These are phyloP conservation scores for Eupristina koningsbergeri DNA, from an alignment of 1,140 invertebrate genomes.

Conservation along the genomic window DNA sequence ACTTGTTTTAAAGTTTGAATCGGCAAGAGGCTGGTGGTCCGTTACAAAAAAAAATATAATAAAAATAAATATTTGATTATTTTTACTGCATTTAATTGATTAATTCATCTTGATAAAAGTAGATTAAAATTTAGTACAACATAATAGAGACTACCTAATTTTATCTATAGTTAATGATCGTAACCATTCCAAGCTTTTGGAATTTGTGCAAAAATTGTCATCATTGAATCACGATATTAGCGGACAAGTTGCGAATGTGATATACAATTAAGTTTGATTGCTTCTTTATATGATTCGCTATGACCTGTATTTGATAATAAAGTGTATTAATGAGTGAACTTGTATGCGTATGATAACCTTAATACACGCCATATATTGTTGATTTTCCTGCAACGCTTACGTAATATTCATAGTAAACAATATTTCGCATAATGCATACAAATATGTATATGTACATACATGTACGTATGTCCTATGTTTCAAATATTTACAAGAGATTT, in stretches of 20 bases:
- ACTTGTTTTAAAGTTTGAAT: neutral
- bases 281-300: slow-evolving; percentile 57
- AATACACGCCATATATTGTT: slow-evolving; percentile 56
- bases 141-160: slow-evolving; percentile 50
- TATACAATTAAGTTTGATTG: slow-evolving; percentile 29
- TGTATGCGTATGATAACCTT: slow-evolving; percentile 63
- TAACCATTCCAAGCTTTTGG: slow-evolving; percentile 20
- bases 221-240: slow-evolving; percentile 39
- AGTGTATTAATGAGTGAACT: slow-evolving; percentile 64
- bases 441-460: too few relatives aligned
- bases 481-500: slow-evolving; percentile 65
- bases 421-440: slow-evolving; percentile 50
- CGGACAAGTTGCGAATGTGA: slow-evolving; percentile 43
- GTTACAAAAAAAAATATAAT: slow-evolving; percentile 3
- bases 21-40: neutral
- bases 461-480: slow-evolving; percentile 55
- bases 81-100: slow-evolving; percentile 47
- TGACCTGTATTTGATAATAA: slow-evolving; percentile 66
- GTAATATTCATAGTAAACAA: slow-evolving; percentile 65
- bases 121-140: slow-evolving; percentile 49
- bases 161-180: slow-evolving; percentile 41
- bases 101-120: slow-evolving; percentile 33
- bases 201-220: slow-evolving; percentile 44
- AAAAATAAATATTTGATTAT: slow-evolving; percentile 2
- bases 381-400: slow-evolving; percentile 61